These are phyloP conservation scores for Thymelicus sylvestris DNA, from an alignment of 2,888 invertebrate species.

Conservation along the genomic window DNA sequence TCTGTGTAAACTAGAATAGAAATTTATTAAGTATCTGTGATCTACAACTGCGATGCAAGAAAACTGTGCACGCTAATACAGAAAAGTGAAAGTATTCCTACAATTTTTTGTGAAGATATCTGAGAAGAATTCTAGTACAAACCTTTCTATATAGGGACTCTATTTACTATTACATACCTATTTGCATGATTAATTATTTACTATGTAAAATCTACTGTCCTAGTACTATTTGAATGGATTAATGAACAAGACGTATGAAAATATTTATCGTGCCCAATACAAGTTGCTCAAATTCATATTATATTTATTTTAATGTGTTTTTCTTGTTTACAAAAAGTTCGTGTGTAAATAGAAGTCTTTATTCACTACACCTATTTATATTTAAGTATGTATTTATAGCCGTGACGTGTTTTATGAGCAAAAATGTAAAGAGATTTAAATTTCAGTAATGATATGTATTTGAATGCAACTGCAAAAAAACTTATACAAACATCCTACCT, in stretches of 20 bases:
- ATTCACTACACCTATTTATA: not conserved
- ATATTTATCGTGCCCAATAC: slow-evolving; percentile 4
- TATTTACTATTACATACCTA: too few relatives aligned
- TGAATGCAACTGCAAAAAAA: not conserved
- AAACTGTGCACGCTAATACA: slow-evolving; percentile 28
- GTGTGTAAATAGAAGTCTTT: not conserved
- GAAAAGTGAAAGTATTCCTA: slow-evolving; percentile 13
- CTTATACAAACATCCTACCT: not conserved
- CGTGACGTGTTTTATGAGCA: slow-evolving; percentile 14
- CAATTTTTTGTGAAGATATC: too few relatives aligned
- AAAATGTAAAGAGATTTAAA: slow-evolving; percentile 16
- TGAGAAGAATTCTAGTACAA: not conserved
- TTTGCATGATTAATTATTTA: not conserved
- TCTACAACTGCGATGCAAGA: slow-evolving; percentile 4
- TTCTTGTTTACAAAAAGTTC: not conserved
- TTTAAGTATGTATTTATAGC: not conserved
- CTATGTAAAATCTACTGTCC: slow-evolving; percentile 17
- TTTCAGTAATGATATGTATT: not conserved
- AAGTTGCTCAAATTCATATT: slow-evolving; percentile 19
- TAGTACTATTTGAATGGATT: slow-evolving; percentile 14
- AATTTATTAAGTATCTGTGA: slow-evolving; percentile 20
- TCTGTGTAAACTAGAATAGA: slow-evolving; percentile 35
- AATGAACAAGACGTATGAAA: not conserved
- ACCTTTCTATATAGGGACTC: too few relatives aligned
- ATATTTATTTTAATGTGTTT: not conserved